Percentiles rank a stretch among this genome's conserved stretches.
Evolutionary conservation across 2,797 vertebrate genomes (phyloP).

Genomic region (Urophycis tenuis): DNA sequence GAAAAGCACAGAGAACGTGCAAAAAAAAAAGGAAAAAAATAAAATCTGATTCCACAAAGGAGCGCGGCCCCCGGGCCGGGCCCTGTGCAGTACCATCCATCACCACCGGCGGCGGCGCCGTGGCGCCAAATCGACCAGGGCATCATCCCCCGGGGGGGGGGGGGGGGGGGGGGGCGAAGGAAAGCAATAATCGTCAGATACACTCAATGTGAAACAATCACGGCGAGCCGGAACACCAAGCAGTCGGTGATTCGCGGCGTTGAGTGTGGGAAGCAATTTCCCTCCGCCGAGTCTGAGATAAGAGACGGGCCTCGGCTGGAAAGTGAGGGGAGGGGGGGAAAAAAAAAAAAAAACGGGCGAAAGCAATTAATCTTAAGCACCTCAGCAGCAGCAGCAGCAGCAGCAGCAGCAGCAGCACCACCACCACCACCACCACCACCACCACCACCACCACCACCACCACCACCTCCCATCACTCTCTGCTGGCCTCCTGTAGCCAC

Average conservation of each 20-base stretch:
- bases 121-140: constrained; percentile 40
- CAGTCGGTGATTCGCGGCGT: constrained; percentile 18
- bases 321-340: constrained; percentile 50
- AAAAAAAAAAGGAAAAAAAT: too few species aligned
- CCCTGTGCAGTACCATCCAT: not conserved
- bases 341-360: too few species aligned
- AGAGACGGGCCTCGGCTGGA: constrained; percentile 48
- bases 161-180: not conserved
- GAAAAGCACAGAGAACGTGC: too few species aligned
- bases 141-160: constrained; percentile 16
- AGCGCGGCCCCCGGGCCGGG: too few species aligned
- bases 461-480: constrained; percentile 49
- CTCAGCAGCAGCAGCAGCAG: constrained; percentile 5
- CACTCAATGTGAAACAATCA: too few species aligned
- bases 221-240: constrained; percentile 25
- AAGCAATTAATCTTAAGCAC: constrained; percentile 61
- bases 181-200: too few species aligned
- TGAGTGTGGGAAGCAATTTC: constrained; percentile 49
- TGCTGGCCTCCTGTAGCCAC: constrained; percentile 32
- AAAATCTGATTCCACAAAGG: too few species aligned
- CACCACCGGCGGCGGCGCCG: constrained; percentile 37
- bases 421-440: too few species aligned
- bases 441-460: too few species aligned
- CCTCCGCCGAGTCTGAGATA: constrained; percentile 47
- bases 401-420: too few species aligned